A percentile compares a stretch with the other conserved stretches of the same genome.
Evolutionary conservation across 2,888 invertebrate genomes (phyloP).

Genomic region (Nebria salina): DNA sequence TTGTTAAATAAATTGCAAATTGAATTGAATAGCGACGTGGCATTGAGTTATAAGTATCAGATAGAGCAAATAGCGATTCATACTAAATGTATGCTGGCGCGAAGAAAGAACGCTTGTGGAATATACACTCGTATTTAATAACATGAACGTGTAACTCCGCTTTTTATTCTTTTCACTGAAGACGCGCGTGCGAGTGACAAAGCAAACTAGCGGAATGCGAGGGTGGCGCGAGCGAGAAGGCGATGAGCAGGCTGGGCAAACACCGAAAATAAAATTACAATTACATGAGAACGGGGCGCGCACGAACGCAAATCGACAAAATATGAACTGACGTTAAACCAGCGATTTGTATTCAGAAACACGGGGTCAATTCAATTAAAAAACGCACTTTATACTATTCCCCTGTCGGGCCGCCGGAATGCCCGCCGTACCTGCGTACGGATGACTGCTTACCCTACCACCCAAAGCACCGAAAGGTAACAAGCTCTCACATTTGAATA

Average conservation of each 20-base stretch:
- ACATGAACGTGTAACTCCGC: background rate
- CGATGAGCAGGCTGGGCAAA: slow-evolving; percentile 2
- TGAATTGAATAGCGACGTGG: background rate
- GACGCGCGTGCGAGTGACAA: background rate
- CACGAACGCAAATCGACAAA: slow-evolving; percentile 46
- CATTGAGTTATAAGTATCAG: background rate
- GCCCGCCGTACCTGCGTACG: background rate
- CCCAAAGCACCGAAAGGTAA: background rate
- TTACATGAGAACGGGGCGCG: slow-evolving; percentile 37
- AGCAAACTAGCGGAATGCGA: background rate
- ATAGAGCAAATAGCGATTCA: background rate
- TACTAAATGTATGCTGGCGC: background rate
- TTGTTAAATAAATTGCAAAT: background rate
- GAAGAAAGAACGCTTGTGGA: background rate
- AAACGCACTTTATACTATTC: slow-evolving; percentile 45
- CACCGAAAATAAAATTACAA: slow-evolving; percentile 45
- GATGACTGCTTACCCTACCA: background rate
- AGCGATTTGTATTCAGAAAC: slow-evolving; percentile 47
- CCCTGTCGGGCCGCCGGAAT: slow-evolving; percentile 13
- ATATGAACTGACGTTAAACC: slow-evolving; percentile 47
- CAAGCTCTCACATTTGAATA: background rate
- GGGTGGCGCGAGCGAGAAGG: background rate
- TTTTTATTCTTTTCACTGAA: slow-evolving; percentile 4
- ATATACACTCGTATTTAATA: slow-evolving; percentile 10
- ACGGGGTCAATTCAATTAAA: slow-evolving; percentile 48